phyloP scores from a whole-genome alignment of 2,888 invertebrate genomes.

The Gari tellinella region DNA sequence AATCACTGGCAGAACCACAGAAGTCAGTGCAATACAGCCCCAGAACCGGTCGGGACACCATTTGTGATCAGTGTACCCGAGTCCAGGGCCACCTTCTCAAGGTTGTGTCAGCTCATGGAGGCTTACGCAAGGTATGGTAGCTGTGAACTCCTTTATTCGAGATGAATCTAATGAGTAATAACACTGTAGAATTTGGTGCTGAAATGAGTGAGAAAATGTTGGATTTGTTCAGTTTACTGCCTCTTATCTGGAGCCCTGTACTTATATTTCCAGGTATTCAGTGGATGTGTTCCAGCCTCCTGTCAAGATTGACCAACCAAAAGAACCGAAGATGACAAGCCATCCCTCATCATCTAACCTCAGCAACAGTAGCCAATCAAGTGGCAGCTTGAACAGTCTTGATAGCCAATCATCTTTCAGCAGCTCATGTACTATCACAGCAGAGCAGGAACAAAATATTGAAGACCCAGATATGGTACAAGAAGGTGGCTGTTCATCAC shows the following conservation, averaged over 20 bases:
- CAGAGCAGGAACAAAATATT: constrained; percentile 63
- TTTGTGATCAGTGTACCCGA: constrained; percentile 85
- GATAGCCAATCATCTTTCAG: constrained; percentile 79
- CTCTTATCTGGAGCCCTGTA: too few species aligned
- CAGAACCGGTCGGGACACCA: constrained; percentile 84
- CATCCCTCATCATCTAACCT: constrained; percentile 69
- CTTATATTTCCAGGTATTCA: constrained; percentile 84
- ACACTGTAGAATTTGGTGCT: too few species aligned
- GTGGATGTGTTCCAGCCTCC: constrained; percentile 85
- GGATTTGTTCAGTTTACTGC: too few species aligned
- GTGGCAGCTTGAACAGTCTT: constrained; percentile 77
- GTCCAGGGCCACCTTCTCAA: constrained; percentile 84
- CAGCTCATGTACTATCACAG: constrained; percentile 78
- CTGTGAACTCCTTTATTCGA: too few species aligned
- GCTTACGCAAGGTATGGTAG: constrained; percentile 82
- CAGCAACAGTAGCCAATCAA: constrained; percentile 77
- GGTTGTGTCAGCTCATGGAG: constrained; percentile 83
- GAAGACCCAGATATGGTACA: constrained; percentile 35
- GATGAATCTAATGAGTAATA: too few species aligned
- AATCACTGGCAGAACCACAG: constrained; percentile 83
- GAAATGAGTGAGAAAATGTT: too few species aligned
- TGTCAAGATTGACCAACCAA: constrained; percentile 66
- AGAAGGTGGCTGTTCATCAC: not conserved
- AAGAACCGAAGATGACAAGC: constrained; percentile 56
- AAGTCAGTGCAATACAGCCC: constrained; percentile 70